These are phyloP conservation scores for Orestias chungarensis DNA, from an alignment of 2,797 vertebrate genomes.

Conservation along the genomic window DNA sequence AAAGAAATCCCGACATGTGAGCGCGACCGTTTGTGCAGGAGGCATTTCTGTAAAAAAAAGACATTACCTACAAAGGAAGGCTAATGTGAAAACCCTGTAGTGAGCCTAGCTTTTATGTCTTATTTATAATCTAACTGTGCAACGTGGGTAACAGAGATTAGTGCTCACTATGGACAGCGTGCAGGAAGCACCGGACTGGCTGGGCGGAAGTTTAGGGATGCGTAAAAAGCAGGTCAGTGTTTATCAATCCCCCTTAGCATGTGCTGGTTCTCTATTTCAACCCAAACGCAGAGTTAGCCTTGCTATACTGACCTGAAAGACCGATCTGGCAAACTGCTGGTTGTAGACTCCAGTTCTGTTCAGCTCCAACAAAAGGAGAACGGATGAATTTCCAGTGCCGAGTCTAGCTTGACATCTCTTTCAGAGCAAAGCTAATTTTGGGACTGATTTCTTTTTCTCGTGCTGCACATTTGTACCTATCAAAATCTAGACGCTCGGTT, in stretches of 20 bases:
- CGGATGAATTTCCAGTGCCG: background rate
- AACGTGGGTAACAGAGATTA: constrained; percentile 83
- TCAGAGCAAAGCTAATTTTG: background rate
- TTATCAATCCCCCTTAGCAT: background rate
- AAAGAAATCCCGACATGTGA: constrained; percentile 10
- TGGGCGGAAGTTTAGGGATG: constrained; percentile 71
- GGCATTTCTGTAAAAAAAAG: constrained; percentile 56
- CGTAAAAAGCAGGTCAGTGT: constrained; percentile 70
- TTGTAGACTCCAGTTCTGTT: background rate
- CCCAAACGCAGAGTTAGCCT: background rate
- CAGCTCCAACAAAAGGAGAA: too few relatives aligned
- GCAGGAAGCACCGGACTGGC: constrained; percentile 78
- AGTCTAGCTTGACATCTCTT: background rate
- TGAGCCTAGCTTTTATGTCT: constrained; percentile 87
- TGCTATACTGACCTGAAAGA: background rate
- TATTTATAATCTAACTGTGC: constrained; percentile 90
- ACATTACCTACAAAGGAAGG: constrained; percentile 50
- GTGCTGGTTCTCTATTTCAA: background rate
- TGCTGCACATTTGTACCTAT: background rate
- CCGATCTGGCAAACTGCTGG: too few relatives aligned
- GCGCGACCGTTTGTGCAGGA: constrained; percentile 10
- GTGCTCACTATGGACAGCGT: constrained; percentile 82
- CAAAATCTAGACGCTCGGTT: background rate
- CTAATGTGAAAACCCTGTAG: constrained; percentile 91
- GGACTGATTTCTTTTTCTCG: background rate